A percentile compares a stretch with the other conserved stretches of the same genome.
Conservation (phyloP, 2,797 vertebrate genomes). For the Erithacus rubecula region DNA sequence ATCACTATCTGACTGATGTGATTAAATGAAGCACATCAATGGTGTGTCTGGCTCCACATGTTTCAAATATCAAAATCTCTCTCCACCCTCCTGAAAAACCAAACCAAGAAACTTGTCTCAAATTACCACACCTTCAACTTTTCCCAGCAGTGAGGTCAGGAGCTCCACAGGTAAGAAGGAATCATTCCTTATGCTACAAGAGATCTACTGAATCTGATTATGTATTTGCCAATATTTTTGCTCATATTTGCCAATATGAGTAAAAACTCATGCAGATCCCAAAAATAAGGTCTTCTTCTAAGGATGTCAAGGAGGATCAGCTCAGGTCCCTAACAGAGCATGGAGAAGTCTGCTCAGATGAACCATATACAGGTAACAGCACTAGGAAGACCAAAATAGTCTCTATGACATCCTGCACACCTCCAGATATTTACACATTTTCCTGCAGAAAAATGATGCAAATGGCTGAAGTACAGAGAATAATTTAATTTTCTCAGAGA, state of each 20-base stretch:
- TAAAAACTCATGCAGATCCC: neutral
- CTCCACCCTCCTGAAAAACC: neutral
- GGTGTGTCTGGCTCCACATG: rapidly evolving
- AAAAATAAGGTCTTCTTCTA: neutral
- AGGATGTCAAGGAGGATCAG: neutral
- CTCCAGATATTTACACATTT: neutral
- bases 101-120: neutral
- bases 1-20: neutral
- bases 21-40: neutral
- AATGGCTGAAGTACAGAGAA: neutral
- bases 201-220: neutral
- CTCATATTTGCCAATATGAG: too few relatives aligned
- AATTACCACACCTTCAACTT: neutral
- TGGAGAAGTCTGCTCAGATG: neutral
- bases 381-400: neutral
- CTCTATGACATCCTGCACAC: neutral
- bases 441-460: neutral
- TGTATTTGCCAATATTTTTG: neutral
- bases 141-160: neutral
- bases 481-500: neutral
- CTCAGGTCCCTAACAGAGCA: neutral
- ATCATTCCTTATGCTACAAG: neutral
- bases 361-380: neutral
- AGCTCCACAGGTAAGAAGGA: neutral
- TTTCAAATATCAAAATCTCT: neutral